phyloP scores from a whole-genome alignment of 2,797 vertebrate species.

The Rhynchotus rufescens region DNA sequence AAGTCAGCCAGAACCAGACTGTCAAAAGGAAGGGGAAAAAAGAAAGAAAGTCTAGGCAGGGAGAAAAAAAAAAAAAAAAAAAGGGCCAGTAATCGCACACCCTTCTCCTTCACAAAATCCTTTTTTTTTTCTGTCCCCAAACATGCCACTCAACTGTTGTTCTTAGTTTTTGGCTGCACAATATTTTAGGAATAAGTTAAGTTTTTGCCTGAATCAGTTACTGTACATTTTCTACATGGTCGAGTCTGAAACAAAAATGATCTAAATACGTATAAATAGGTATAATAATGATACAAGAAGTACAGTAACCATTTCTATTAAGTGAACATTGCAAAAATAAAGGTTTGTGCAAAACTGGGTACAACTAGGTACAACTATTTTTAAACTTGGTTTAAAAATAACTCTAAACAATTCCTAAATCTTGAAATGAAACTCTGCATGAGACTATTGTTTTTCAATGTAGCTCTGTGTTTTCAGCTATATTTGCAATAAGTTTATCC shows the following conservation, averaged over 20 bases:
- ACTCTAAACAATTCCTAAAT: neutral
- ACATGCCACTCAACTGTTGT: neutral
- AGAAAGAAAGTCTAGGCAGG: slow-evolving; percentile 44
- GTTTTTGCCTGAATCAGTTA: slow-evolving; percentile 2
- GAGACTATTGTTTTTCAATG: neutral
- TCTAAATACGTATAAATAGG: neutral
- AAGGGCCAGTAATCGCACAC: slow-evolving; percentile 6
- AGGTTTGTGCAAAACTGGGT: neutral
- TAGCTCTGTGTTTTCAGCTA: neutral
- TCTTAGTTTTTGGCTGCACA: neutral
- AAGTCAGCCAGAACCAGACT: slow-evolving; percentile 63
- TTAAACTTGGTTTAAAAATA: neutral
- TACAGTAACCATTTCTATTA: neutral
- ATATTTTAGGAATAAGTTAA: neutral
- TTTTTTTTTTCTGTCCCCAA: neutral
- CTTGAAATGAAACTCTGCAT: neutral
- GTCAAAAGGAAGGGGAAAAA: slow-evolving; percentile 37
- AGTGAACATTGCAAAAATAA: neutral
- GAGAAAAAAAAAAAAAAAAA: slow-evolving; percentile 41
- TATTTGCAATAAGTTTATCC: neutral
- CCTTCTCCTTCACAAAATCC: neutral
- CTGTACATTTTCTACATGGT: neutral
- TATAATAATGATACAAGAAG: neutral
- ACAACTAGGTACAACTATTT: no score
- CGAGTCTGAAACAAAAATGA: neutral